Percentiles rank a stretch among this genome's conserved stretches.
phyloP scores from a whole-genome alignment of 30 jellyfish, hydroid and myxozoan genomes.

The Haliclystus octoradiatus region DNA sequence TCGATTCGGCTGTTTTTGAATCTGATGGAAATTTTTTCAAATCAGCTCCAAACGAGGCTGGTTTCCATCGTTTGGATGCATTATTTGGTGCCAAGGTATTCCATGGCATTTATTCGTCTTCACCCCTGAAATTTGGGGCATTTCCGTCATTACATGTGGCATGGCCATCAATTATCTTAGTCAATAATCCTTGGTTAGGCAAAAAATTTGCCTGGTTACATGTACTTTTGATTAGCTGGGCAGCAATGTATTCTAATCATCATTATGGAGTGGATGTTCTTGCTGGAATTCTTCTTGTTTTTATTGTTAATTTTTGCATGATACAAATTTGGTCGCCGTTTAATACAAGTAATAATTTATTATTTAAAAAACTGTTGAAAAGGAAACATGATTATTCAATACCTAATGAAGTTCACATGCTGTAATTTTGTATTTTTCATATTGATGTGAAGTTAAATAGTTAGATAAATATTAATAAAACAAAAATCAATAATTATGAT shows the following conservation, averaged over 20 bases:
- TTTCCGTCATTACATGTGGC: constrained; percentile 97
- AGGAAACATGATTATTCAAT: no score
- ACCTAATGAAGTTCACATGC: no score
- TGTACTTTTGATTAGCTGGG: constrained; percentile 95
- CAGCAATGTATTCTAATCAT: constrained; percentile 93
- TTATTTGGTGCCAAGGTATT: constrained; percentile 60
- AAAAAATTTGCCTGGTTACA: constrained; percentile 94
- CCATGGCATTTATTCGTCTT: constrained; percentile 84
- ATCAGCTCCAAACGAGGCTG: constrained; percentile 90
- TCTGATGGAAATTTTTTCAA: constrained; percentile 66
- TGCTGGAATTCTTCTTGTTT: constrained; percentile 83
- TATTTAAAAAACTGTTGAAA: no score
- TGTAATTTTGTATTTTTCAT: no score
- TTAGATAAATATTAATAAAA: no score
- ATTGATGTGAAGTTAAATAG: no score
- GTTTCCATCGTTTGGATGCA: constrained; percentile 94
- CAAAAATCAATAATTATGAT: no score
- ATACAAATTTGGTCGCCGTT: constrained; percentile 90
- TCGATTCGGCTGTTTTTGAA: constrained; percentile 92
- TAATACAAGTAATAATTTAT: no score
- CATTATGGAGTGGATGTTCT: constrained; percentile 94
- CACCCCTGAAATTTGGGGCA: constrained; percentile 95
- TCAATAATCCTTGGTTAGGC: constrained; percentile 88
- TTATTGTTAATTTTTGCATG: constrained; percentile 87
- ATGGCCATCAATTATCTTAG: constrained; percentile 89